Evolutionary conservation across 2,888 invertebrate species (phyloP).

Genomic region (Mechanitis mazaeus): DNA sequence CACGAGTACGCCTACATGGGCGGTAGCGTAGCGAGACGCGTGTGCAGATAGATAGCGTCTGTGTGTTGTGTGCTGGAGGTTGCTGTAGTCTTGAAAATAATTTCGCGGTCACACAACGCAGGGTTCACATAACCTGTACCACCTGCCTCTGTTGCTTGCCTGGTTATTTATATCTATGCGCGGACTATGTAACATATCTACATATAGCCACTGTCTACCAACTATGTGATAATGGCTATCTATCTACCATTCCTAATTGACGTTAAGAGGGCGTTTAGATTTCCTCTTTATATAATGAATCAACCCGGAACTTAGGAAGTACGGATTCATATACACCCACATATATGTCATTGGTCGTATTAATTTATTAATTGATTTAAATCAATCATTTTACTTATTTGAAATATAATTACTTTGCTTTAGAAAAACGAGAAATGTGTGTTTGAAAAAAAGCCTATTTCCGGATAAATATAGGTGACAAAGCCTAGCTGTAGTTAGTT

Average conservation of each 20-base stretch:
- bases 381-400: too few species aligned
- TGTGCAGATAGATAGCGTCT: conserved; percentile 45
- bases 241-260: conserved; percentile 40
- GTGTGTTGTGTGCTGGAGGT: conserved; percentile 57
- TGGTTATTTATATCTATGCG: conserved; percentile 74
- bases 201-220: conserved; percentile 33
- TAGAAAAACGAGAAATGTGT: too few species aligned
- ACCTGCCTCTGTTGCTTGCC: conserved; percentile 73
- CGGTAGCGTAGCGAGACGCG: conserved; percentile 62
- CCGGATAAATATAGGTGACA: too few species aligned
- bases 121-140: conserved; percentile 72
- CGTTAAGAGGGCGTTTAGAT: conserved; percentile 28
- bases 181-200: conserved; percentile 58
- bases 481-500: too few species aligned
- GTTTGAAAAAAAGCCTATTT: too few species aligned
- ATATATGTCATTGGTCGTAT: too few species aligned
- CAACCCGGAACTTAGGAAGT: neutral
- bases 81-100: conserved; percentile 77
- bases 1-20: conserved; percentile 71
- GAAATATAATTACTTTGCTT: too few species aligned
- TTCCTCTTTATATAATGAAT: conserved; percentile 17
- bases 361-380: too few species aligned
- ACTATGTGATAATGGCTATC: conserved; percentile 42
- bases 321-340: too few species aligned
- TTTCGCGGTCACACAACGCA: conserved; percentile 75